Percentiles rank a stretch among this genome's conserved stretches.
These are phyloP conservation scores for Dromaius novaehollandiae DNA, from an alignment of 2,113 vertebrate species.

Conservation along the genomic window DNA sequence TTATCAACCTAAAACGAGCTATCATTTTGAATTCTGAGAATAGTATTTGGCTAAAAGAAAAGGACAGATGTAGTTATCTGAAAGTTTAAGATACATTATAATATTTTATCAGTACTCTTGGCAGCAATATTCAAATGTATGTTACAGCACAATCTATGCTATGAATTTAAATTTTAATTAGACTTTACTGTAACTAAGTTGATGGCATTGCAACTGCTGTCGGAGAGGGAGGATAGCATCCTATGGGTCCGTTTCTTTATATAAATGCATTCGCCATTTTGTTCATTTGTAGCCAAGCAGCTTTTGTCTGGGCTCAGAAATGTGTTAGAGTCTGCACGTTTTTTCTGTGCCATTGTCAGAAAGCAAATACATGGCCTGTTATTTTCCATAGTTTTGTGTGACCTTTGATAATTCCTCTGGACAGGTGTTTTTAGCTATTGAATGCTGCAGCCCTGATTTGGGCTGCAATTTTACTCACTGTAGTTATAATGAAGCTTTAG, in stretches of 20 bases:
- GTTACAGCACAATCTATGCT: background rate
- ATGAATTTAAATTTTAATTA: slow-evolving; percentile 58
- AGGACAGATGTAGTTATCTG: slow-evolving; percentile 41
- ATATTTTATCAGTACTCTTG: slow-evolving; percentile 46
- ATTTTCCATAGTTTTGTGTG: background rate
- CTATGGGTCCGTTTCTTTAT: background rate
- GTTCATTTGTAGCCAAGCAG: background rate
- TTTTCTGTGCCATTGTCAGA: background rate
- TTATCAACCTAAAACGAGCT: background rate
- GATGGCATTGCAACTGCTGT: background rate
- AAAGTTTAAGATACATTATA: background rate
- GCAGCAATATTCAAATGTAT: background rate
- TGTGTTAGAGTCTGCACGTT: background rate
- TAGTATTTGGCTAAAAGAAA: slow-evolving; percentile 16
- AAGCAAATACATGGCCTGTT: background rate
- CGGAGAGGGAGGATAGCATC: background rate
- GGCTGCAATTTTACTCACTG: background rate
- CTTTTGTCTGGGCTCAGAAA: background rate
- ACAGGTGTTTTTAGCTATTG: background rate
- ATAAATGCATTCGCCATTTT: background rate
- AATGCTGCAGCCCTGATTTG: background rate
- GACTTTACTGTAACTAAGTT: slow-evolving; percentile 34
- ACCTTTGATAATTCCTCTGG: background rate
- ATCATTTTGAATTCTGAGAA: background rate
- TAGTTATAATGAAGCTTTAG: background rate